These are phyloP conservation scores for Argyresthia goedartella DNA, from an alignment of 2,888 invertebrate species.

Conservation along the genomic window DNA sequence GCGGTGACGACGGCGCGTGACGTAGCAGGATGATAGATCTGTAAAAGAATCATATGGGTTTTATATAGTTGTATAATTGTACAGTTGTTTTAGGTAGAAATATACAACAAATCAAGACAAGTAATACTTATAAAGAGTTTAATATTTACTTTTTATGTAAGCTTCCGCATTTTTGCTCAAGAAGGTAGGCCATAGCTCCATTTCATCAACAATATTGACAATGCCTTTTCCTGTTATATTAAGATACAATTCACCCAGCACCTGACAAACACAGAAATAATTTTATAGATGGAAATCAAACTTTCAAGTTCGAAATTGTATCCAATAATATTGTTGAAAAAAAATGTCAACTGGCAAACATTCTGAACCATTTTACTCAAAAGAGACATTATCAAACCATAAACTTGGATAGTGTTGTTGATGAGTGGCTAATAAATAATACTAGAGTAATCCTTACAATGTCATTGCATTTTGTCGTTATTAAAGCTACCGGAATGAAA, in stretches of 20 bases:
- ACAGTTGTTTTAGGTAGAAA: no score
- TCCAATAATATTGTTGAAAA: no score
- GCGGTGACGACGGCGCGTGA: conserved; percentile 26
- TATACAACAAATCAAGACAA: no score
- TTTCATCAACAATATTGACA: conserved; percentile 30
- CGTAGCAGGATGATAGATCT: conserved; percentile 28
- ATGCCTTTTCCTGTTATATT: conserved; percentile 17
- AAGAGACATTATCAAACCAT: no score
- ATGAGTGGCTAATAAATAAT: no score
- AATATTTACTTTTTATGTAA: conserved; percentile 26
- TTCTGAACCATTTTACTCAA: no score
- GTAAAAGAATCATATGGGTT: conserved; percentile 9
- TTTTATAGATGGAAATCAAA: not conserved
- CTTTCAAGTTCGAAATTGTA: no score
- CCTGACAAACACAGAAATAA: conserved; percentile 19
- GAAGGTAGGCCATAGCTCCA: conserved; percentile 32
- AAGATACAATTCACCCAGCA: conserved; percentile 35
- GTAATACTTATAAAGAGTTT: no score
- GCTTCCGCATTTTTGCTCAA: conserved; percentile 22
- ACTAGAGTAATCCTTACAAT: conserved; percentile 37
- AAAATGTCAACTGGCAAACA: no score
- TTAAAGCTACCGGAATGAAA: conserved; percentile 31
- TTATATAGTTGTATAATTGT: no score
- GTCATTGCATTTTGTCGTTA: conserved; percentile 32
- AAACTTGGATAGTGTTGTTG: no score